These are phyloP conservation scores for Syrphus vitripennis DNA, from an alignment of 2,888 invertebrate genomes.

Conservation along the genomic window DNA sequence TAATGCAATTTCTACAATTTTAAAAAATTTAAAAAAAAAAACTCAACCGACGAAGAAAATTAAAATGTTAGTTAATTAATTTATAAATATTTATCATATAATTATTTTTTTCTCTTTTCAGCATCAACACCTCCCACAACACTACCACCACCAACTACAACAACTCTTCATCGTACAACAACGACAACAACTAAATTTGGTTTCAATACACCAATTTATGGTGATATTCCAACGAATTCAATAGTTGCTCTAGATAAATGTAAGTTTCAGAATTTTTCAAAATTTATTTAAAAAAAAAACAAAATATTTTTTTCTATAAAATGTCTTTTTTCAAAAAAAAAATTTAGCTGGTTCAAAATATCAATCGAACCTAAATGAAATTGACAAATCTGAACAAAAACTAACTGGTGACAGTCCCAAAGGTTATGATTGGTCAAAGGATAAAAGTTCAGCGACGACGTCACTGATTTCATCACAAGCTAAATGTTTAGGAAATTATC, in stretches of 20 bases:
- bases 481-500: slow-evolving; percentile 4
- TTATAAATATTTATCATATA: too few relatives aligned
- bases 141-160: slow-evolving; percentile 88
- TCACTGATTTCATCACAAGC: slow-evolving; percentile 8
- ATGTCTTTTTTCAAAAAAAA: background rate
- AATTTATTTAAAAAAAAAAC: too few relatives aligned
- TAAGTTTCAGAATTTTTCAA: slow-evolving; percentile 75
- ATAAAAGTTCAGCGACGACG: slow-evolving; percentile 74
- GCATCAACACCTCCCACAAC: slow-evolving; percentile 92
- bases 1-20: too few relatives aligned
- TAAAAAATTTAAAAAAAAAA: too few relatives aligned
- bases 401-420: slow-evolving; percentile 81
- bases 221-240: slow-evolving; percentile 85
- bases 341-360: slow-evolving; percentile 87
- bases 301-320: too few relatives aligned
- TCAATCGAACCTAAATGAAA: slow-evolving; percentile 88
- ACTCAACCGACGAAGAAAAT: too few relatives aligned
- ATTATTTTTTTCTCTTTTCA: slow-evolving; percentile 78
- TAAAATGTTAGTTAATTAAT: too few relatives aligned
- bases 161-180: slow-evolving; percentile 77
- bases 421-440: slow-evolving; percentile 79
- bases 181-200: slow-evolving; percentile 74
- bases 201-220: slow-evolving; percentile 82
- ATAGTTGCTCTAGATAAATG: slow-evolving; percentile 84
- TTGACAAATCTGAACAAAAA: slow-evolving; percentile 91